Evolutionary conservation across 1,140 invertebrate species (phyloP), one percentile per base, ranked within the genome.

Genomic region (Brachionus calyciflorus): DNA sequence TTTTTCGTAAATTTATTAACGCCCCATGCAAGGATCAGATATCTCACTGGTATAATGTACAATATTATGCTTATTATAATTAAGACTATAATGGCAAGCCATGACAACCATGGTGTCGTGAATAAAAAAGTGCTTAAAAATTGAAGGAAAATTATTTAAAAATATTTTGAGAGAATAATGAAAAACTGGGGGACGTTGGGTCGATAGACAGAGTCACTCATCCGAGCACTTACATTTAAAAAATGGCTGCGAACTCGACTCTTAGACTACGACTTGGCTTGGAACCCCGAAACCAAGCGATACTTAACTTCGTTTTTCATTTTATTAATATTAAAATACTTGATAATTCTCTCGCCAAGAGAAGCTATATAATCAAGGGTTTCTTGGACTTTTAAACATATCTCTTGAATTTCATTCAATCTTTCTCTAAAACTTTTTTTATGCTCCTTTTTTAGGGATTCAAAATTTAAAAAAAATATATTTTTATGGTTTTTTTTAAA

Each of bases 1-100:
- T 96, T 93, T 78, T 95, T 90, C 9, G 93, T 91, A 86, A 99
- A 98, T 86, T 98, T 98, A 86, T 96, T 95, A 24, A 96, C 88
- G 65, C 86, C 96, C 94, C 94, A 99, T n/a, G 89, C 88, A 87
- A 99, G 19, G 9, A 98, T 89, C 14, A 99, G 87, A 84, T 91
- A 94, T 81, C 95, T 88, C 40, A 97, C 83, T 14, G 95, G 95
- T 80, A 99, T 89, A 77, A 91, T 89, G 82, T 97, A 98, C 2
- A 99, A 86, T 3, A 98, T 89, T 41, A 91, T 78, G 75, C 88
- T 88, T 4, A 88, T 90, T n/a, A 89, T 84, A 51, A 89, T 80
- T 1, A 92, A 82, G 68, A 92, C 85, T 9, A 92, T 84, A 77
- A 98, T 91, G 17, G 94, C 93, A 80, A 99, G 86, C 87, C 91